Evolutionary conservation across 2,113 vertebrate species (phyloP).

Genomic region (Ammodytes dubius): DNA sequence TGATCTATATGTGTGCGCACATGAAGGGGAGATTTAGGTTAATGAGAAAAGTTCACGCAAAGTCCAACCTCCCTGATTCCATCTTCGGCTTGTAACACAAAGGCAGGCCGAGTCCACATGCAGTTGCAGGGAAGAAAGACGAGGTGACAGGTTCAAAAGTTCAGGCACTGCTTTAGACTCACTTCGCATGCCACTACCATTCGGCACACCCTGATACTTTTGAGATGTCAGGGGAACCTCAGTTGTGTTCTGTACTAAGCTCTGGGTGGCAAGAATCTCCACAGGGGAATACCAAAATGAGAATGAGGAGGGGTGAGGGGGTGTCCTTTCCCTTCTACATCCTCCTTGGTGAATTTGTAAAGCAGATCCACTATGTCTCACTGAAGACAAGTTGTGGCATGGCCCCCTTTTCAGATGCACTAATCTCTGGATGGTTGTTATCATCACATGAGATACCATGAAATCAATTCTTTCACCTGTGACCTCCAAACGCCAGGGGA

Average conservation of each 20-base stretch:
- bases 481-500: constrained; percentile 53
- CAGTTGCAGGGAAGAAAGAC: constrained; percentile 75
- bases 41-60: constrained; percentile 87
- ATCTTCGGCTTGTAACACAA: constrained; percentile 78
- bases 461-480: constrained; percentile 82
- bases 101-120: constrained; percentile 76
- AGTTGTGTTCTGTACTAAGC: constrained; percentile 71
- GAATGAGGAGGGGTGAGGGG: constrained; percentile 34
- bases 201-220: constrained; percentile 75
- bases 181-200: constrained; percentile 82
- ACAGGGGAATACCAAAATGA: constrained; percentile 77
- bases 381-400: constrained; percentile 49
- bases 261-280: constrained; percentile 70
- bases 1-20: constrained; percentile 24
- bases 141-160: constrained; percentile 87
- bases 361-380: constrained; percentile 61
- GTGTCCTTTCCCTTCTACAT: constrained; percentile 52
- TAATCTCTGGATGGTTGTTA: constrained; percentile 75
- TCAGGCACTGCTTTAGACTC: constrained; percentile 78
- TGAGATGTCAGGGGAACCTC: constrained; percentile 71
- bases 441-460: constrained; percentile 72
- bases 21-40: constrained; percentile 68
- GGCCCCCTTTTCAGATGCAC: constrained; percentile 64
- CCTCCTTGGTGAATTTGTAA: constrained; percentile 71
- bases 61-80: constrained; percentile 84